A percentile compares a stretch with the other conserved stretches of the same genome.
Conservation (phyloP, 2,888 invertebrate species). For the Limnephilus rhombicus region DNA sequence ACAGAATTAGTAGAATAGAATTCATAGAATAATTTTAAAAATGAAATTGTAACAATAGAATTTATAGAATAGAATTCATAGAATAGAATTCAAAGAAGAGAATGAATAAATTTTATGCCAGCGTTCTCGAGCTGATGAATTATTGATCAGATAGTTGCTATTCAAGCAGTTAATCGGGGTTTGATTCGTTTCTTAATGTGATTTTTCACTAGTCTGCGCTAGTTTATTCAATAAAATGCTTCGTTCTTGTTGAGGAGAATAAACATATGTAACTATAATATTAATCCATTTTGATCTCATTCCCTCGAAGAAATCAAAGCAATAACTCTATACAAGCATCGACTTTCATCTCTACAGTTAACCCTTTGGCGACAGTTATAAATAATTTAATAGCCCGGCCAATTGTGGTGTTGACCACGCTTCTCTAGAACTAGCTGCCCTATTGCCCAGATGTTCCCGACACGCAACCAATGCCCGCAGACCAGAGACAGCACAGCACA, state of each 20-base stretch:
- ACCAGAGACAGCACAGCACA: slow-evolving; percentile 22
- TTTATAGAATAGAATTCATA: too few species aligned
- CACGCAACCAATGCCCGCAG: slow-evolving; percentile 42
- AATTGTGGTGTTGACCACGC: slow-evolving; percentile 14
- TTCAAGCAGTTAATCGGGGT: too few species aligned
- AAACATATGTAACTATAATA: background rate
- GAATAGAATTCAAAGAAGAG: too few species aligned
- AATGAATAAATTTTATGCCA: too few species aligned
- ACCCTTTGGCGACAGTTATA: slow-evolving; percentile 45
- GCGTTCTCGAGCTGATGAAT: too few species aligned
- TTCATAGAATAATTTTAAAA: too few species aligned
- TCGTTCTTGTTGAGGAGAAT: background rate
- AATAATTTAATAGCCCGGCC: slow-evolving; percentile 31
- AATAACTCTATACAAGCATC: background rate
- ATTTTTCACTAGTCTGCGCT: background rate
- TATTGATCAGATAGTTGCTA: too few species aligned
- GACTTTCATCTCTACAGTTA: slow-evolving; percentile 6
- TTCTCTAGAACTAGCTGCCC: background rate
- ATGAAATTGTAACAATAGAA: too few species aligned
- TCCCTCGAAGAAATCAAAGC: slow-evolving; percentile 5
- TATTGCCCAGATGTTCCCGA: slow-evolving; percentile 30
- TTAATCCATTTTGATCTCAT: slow-evolving; percentile 13
- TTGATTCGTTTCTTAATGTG: too few species aligned
- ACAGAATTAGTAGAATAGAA: too few species aligned
- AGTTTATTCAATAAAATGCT: background rate